phyloP scores from a whole-genome alignment of 2,113 vertebrate genomes.

The Proteles cristata region DNA sequence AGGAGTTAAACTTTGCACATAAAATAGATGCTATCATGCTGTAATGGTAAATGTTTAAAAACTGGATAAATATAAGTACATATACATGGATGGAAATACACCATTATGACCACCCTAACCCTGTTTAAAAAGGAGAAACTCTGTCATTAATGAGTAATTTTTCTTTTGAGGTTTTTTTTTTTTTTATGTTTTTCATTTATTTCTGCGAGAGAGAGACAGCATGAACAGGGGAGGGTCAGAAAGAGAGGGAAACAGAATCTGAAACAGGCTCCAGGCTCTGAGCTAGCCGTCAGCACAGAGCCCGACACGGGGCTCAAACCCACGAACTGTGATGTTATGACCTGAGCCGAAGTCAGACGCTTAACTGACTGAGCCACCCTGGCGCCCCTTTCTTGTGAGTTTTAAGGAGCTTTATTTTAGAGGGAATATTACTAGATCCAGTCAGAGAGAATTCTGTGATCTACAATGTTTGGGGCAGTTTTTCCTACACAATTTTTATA shows the following conservation, averaged over 20 bases:
- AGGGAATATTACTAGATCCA: neutral
- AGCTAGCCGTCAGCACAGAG: too few species aligned
- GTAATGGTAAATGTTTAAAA: neutral
- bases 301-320: too few species aligned
- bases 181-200: too few species aligned
- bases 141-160: neutral
- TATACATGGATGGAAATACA: neutral
- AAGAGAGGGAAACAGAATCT: too few species aligned
- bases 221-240: too few species aligned
- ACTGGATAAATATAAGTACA: neutral
- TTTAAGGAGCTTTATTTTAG: constrained; percentile 26
- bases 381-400: neutral
- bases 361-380: too few species aligned
- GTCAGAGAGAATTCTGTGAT: neutral
- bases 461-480: neutral
- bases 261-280: too few species aligned
- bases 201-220: too few species aligned
- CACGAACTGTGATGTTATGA: too few species aligned
- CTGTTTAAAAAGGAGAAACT: neutral
- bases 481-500: neutral
- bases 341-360: too few species aligned
- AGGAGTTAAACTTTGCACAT: neutral
- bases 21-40: neutral
- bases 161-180: neutral
- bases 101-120: neutral